Evolutionary conservation across 2,797 vertebrate species (phyloP), one percentile per base, ranked within the genome.

Genomic region (Xenentodon cancila): DNA sequence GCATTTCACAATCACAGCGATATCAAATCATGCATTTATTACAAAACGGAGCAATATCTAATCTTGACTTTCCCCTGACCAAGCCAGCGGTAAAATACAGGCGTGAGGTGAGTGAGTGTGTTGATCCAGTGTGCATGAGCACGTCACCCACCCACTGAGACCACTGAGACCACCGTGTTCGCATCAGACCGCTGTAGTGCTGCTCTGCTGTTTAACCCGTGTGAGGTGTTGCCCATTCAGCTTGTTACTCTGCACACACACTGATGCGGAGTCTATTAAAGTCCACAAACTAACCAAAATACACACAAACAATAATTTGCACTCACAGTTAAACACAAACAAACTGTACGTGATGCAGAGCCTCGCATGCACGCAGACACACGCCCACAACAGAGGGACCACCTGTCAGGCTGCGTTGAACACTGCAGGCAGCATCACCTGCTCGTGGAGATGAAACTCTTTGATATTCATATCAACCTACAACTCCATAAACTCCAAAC

Each of bases 391-490:
- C 66, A 30, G 60, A n/a, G 53, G 77, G 68, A 73, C 80, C 65
- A 76, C 54, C 81, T 82, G 78, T 87, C 81, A 71, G 44, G 32
- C 76, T 68, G 75, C 46, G 67, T 43, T 4, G 63, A 59, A 57
- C 48, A 19, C 71, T 68, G 73, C 76, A 75, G 73, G 77, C 73
- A 48, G 61, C 73, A 47, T 80, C 78, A 75, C 69, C 62, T 71
- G 50, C 75, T 73, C 8, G 1, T 18, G 16, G 53, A 65, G 65
- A 66, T 59, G 25, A 20, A 63, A 58, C 22, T 34, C 70, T 86
- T 84, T 85, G 80, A 82, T 81, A 81, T 88, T 82, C 79, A 86
- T 66, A 77, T 77, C 75, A 75, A 80, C 51, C 71, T 61, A 30
- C 77, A 73, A 60, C 75, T 80, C 48, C 30, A 53, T 58, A 59